Base-by-base conservation (phyloP, 2,797 vertebrate species). In the Cyclopterus lumpus region DNA sequence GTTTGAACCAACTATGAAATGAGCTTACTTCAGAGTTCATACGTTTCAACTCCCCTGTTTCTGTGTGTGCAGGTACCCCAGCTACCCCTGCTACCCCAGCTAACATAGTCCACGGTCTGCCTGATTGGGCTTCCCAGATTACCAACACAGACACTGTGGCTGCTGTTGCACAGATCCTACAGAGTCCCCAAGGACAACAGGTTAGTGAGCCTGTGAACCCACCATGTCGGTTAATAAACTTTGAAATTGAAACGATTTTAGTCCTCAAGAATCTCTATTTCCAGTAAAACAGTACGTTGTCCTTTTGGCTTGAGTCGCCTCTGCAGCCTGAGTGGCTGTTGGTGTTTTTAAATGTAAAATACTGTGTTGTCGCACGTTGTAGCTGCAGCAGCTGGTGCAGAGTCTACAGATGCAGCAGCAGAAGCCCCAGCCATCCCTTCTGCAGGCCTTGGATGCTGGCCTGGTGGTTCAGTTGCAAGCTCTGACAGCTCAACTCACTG, bases 121-220 rank as follows among this genome's bases (percentile, higher is more conserved):
- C 98, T 24, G 98, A 99, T 83, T 99, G 98, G 98, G 97, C 97
- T 0, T 98, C 98, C 63, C 98, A 99, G 91, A 98, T 99, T 82
- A 96, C 96, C 71, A 99, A 97, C 92, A 97, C 98, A 36, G 98
- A 99, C 88, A 99, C 98, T 0, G 96, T 99, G 83, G 96, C 98
- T 79, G 98, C 98, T 26, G 98, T 99, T 48, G 98, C 98, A 53
- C 98, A 99, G 89, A 98, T 99, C 88, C 92, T 99, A 71, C 98
- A 99, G 80, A 99, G 97, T 92, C 98, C 98, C 53, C 98, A 99
- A 86, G 98, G 98, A 71, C 98, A 99, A 49, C 98, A 99, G 97
- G 98, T 99, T 71, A 93, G 92, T n/a, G 20, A 62, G 12, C 34
- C 34, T 57, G 3, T 49, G 8, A 38, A 42, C 12, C 16, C 46